These are phyloP conservation scores for Mythimna impura DNA, from an alignment of 2,888 invertebrate genomes.

Conservation along the genomic window DNA sequence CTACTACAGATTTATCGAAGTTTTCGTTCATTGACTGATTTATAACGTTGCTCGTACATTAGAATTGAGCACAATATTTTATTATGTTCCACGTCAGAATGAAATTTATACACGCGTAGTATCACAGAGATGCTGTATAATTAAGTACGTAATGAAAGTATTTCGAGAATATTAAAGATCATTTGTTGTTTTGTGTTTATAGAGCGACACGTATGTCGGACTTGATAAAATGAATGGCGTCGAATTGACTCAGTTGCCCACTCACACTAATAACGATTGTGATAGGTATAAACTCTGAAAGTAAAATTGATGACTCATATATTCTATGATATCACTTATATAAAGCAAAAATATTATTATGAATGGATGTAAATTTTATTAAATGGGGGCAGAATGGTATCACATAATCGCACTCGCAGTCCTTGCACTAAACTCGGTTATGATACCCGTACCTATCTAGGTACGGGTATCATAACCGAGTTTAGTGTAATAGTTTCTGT, in stretches of 20 bases:
- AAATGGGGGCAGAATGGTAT: not conserved
- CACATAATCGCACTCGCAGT: too few species aligned
- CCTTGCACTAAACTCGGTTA: not conserved
- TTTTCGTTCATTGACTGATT: conserved; percentile 38
- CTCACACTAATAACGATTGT: conserved; percentile 52
- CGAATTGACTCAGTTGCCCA: conserved; percentile 62
- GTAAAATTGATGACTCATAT: conserved; percentile 57
- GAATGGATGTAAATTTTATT: not conserved
- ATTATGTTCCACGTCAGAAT: conserved; percentile 6
- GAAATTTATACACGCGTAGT: conserved; percentile 11
- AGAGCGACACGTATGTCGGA: conserved; percentile 40
- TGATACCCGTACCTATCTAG: not conserved
- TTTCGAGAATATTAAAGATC: conserved; percentile 60
- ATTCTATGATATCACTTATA: conserved; percentile 37
- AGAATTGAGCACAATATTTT: conserved; percentile 18
- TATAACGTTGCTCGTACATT: conserved; percentile 16
- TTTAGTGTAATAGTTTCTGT: too few species aligned
- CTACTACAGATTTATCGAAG: conserved; percentile 20
- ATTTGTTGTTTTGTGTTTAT: conserved; percentile 53
- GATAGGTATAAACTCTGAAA: conserved; percentile 56
- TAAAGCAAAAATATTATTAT: conserved; percentile 6
- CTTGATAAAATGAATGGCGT: conserved; percentile 67
- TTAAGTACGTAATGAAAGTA: conserved; percentile 46
- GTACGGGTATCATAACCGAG: too few species aligned
- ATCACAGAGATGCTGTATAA: conserved; percentile 21